Evolutionary conservation across 2,113 vertebrate genomes (phyloP).

Genomic region (Charadrius vociferus): DNA sequence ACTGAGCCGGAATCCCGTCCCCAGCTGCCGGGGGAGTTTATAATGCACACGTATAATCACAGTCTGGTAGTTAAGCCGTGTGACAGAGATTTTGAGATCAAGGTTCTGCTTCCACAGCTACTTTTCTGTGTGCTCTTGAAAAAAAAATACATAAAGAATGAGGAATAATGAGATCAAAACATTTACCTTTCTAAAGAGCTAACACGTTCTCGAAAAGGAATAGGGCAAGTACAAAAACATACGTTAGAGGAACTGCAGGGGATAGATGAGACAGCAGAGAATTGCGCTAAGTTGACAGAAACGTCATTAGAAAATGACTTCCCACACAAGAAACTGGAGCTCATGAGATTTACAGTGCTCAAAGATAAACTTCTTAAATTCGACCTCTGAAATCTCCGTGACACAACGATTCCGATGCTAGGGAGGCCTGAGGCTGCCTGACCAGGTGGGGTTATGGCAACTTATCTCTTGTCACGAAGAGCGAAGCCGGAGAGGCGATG

Average conservation of each 20-base stretch:
- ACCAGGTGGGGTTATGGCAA: background rate
- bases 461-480: background rate
- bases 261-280: background rate
- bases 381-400: background rate
- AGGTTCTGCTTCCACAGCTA: background rate
- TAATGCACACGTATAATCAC: background rate
- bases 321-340: background rate
- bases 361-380: background rate
- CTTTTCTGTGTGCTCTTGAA: background rate
- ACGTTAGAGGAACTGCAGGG: background rate
- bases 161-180: background rate
- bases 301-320: background rate
- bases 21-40: background rate
- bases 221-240: background rate
- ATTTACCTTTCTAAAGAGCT: background rate
- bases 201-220: background rate
- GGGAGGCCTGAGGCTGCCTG: background rate
- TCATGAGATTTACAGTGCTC: background rate
- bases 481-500: background rate
- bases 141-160: background rate
- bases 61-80: background rate
- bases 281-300: background rate
- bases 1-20: background rate
- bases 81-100: background rate
- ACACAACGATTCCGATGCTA: background rate